Evolutionary conservation across 2,113 vertebrate genomes (phyloP), one percentile per base, ranked within the genome.

Genomic region (Orthochromis indermauri): DNA sequence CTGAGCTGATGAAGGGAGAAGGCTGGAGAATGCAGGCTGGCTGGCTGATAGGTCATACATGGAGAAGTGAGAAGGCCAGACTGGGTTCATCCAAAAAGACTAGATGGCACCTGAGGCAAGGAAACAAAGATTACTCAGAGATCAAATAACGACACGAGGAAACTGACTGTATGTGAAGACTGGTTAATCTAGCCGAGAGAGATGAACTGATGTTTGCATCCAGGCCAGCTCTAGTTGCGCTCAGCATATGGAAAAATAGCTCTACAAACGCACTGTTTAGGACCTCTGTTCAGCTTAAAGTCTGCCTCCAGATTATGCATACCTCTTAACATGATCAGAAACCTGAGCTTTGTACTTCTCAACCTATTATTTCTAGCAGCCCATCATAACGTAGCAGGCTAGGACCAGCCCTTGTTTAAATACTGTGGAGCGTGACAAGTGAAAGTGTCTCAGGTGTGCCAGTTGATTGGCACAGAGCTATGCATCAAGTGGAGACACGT

Each of bases 161-260:
- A 45, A 73, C 21, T 10, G 14, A 73, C 11, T 37, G 63, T 68
- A 37, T 2, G 7, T 40, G 19, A 40, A 11, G 33, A 40, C 21
- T 47, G 40, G 42, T 45, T 16, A 26, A 47, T 1, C 1, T 26
- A 45, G 37, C 35, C 3, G 1, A 26, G 0, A 73, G 21, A 73
- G 37, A 26, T 73, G 37, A 45, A 42, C 68, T 4, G 13, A 26
- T 26, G 21, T 73, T 45, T 45, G 0, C 13, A 73, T 73, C 21
- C n/a, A 45, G 68, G 5, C 68, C 68, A 9, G 21, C 21, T 16
- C 8, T 71, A 26, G 21, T 42, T 71, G n/a, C 0, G 1, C n/a
- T 71, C 66, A 24, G 11, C 66, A 24, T 24, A 10, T 24, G 35
- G n/a, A 42, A 24, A 71, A 71, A 71, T 24, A 71, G 1, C 7